Evolutionary conservation across 1,140 invertebrate species (phyloP), one percentile per base, ranked within the genome.

Genomic region (Formica selysi): DNA sequence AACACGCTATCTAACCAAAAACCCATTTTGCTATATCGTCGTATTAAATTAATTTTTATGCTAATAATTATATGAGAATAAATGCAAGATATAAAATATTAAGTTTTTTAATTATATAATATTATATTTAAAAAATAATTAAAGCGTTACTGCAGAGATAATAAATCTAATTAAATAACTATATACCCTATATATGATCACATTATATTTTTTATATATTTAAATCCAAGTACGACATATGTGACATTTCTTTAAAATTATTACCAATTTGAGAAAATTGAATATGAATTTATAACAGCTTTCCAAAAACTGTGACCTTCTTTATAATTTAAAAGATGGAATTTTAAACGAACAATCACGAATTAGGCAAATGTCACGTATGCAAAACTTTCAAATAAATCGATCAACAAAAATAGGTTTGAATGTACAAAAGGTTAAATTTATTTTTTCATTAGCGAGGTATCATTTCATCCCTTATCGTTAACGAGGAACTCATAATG

Each of bases 381-480:
- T 22, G 22, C 26, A 32, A 44, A 68, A 57, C 32, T 59, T 61
- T 44, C 13, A 61, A 61, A 62, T 41, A 7, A 61, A 81, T 73
- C 26, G 38, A 32, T 10, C 36, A 54, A 8, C 26, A 16, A 41
- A 51, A 73, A 57, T 13, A 29, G 57, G 16, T 74, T 73, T 61
- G 22, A 62, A 44, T 26, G 11, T 59, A 36, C 26, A 22, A 61
- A 26, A 61, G 29, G 29, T 83, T 74, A 74, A 83, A 83, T 83
- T 81, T 73, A 41, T 74, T 83, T 83, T 29, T 68, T 83, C 79
- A 83, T 83, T 83, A 83, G 38, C 79, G 57, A 70, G 36, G 36
- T 16, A 83, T 51, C 22, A 57, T 59, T 83, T 71, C 54, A 62
- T 73, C 68, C 38, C 68, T 83, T 83, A 83, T 83, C 68, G 68